Conservation (phyloP, 2,113 vertebrate species). For the Pachyramphus minor region DNA sequence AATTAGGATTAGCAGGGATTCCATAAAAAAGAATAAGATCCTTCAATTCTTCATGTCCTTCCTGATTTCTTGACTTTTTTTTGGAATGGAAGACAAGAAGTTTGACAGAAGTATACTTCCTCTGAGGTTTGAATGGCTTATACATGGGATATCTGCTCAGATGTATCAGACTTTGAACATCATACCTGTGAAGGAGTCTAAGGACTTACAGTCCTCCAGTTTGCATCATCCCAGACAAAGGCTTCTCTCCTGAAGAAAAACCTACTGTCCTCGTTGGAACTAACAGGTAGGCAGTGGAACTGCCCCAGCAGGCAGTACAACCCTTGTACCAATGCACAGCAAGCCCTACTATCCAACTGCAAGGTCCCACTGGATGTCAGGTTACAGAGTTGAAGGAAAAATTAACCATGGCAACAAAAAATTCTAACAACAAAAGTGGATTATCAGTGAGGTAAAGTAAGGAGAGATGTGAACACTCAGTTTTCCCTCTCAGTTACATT, state of each 20-base stretch:
- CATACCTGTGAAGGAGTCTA: rapidly evolving
- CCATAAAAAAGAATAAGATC: not conserved
- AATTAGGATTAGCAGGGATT: not conserved
- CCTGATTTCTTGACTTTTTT: not conserved
- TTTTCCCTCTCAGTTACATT: not conserved
- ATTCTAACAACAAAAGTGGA: not conserved
- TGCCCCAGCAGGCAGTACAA: not conserved
- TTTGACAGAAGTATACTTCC: not conserved
- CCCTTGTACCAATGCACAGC: not conserved
- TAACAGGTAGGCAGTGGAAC: not conserved
- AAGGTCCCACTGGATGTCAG: not conserved
- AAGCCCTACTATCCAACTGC: not conserved
- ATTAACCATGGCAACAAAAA: not conserved
- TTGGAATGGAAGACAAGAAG: not conserved
- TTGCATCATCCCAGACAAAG: not conserved
- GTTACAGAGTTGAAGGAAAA: not conserved
- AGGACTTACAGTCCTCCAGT: not conserved
- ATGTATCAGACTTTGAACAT: not conserved
- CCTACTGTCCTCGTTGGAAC: not conserved
- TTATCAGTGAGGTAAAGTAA: not conserved
- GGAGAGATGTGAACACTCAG: not conserved
- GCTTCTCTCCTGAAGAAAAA: not conserved
- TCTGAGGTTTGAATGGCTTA: not conserved
- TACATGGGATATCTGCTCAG: not conserved
- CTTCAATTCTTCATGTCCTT: not conserved